Conservation (phyloP, 2,113 vertebrate species). For the Malurus alboscapulatus region DNA sequence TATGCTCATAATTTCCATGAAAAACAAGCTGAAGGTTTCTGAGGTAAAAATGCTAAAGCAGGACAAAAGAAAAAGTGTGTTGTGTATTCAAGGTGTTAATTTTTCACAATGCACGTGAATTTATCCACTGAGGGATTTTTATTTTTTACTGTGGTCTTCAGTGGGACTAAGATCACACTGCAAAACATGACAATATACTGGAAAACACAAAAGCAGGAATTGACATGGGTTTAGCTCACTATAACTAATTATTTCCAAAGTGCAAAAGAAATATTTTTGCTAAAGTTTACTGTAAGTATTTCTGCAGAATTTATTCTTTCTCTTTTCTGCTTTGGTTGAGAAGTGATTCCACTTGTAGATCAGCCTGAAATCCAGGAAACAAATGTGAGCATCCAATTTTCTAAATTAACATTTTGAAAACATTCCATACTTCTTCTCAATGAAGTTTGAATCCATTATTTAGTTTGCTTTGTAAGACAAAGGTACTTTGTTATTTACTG, state of each 20-base stretch:
- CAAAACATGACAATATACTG: neutral
- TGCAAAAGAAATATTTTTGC: neutral
- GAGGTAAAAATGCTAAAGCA: neutral
- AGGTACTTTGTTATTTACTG: neutral
- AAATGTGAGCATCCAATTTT: conserved; percentile 13
- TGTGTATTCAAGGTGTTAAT: neutral
- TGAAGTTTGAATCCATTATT: neutral
- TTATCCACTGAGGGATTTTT: neutral
- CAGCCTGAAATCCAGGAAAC: neutral
- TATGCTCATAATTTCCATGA: neutral
- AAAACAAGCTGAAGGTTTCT: neutral
- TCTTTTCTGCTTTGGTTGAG: neutral
- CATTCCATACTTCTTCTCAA: neutral
- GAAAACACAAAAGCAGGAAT: neutral
- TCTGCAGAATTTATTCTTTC: neutral
- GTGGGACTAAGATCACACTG: neutral
- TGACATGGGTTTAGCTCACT: neutral
- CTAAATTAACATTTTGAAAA: conserved; percentile 25
- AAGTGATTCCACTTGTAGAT: neutral
- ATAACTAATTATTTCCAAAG: neutral
- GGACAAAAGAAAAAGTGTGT: neutral
- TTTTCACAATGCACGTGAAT: neutral
- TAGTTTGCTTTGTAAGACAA: neutral
- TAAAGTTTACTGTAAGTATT: neutral
- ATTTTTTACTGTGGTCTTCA: neutral